Evolutionary conservation across 1,140 invertebrate genomes (phyloP).

Genomic region (Zaprionus lachaisei): DNA sequence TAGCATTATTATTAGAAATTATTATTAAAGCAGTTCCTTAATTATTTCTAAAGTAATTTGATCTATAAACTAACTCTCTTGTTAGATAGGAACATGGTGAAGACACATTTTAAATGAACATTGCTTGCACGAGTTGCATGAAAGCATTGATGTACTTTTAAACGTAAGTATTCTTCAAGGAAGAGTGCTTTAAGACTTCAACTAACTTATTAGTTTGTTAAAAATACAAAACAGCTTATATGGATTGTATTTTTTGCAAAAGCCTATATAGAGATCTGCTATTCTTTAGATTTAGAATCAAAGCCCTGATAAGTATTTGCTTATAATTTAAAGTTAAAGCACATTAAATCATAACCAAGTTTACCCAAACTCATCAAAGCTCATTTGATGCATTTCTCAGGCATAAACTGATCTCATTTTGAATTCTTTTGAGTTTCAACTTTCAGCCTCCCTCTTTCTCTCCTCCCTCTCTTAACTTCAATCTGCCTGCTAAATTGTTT

Average conservation of each 20-base stretch:
- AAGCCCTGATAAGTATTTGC: neutral
- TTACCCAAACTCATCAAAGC: neutral
- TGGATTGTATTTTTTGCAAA: neutral
- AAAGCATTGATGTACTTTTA: neutral
- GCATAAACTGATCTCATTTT: neutral
- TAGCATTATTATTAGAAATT: too few relatives aligned
- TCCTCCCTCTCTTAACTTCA: neutral
- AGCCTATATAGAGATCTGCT: neutral
- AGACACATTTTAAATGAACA: too few relatives aligned
- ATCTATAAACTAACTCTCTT: too few relatives aligned
- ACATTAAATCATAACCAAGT: neutral
- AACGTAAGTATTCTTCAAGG: neutral
- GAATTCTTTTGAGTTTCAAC: neutral
- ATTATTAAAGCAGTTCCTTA: too few relatives aligned
- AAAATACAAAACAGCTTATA: too few relatives aligned
- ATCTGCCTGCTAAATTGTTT: constrained; percentile 23
- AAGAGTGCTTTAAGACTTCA: too few relatives aligned
- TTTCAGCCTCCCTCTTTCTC: neutral
- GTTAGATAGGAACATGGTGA: too few relatives aligned
- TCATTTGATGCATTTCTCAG: neutral
- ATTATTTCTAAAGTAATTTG: too few relatives aligned
- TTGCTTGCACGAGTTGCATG: too few relatives aligned
- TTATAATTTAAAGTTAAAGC: neutral
- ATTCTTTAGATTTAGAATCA: neutral
- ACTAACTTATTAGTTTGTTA: too few relatives aligned